Evolutionary conservation across 2,113 vertebrate species (phyloP).

Genomic region (Gasterosteus nipponicus): DNA sequence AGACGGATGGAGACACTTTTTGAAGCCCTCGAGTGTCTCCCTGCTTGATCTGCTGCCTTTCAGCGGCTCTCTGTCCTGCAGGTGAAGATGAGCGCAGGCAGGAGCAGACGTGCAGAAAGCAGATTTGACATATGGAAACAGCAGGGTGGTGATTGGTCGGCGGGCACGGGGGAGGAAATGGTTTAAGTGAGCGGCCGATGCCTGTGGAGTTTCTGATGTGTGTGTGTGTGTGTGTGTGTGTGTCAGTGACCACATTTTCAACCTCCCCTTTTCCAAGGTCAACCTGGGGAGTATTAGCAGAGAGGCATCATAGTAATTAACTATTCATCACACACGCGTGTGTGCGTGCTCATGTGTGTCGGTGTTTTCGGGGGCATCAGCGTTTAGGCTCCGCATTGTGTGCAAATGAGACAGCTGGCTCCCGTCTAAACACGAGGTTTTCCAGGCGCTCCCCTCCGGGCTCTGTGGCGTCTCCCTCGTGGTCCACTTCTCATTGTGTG

Average conservation of each 20-base stretch:
- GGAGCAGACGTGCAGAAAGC: neutral
- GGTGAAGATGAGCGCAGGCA: constrained; percentile 1
- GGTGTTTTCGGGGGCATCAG: constrained; percentile 10
- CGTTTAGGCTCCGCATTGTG: neutral
- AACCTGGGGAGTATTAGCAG: constrained; percentile 57
- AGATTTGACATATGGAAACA: constrained; percentile 20
- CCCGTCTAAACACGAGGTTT: constrained; percentile 1
- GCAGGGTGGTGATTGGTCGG: neutral
- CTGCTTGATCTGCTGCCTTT: neutral
- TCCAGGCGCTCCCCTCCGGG: constrained; percentile 4
- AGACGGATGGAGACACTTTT: constrained; percentile 46
- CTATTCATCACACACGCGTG: constrained; percentile 69
- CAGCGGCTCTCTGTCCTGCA: neutral
- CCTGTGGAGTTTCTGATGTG: neutral
- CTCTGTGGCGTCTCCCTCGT: constrained; percentile 30
- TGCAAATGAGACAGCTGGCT: constrained; percentile 39
- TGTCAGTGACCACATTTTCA: constrained; percentile 39
- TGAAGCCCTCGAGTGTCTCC: neutral
- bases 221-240: constrained; percentile 38
- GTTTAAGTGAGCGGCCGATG: neutral
- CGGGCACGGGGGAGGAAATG: constrained; percentile 9
- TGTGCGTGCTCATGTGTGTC: neutral
- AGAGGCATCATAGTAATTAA: constrained; percentile 63
- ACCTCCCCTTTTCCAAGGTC: constrained; percentile 66
- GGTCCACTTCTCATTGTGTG: constrained; percentile 31